Evolutionary conservation across 2,113 vertebrate genomes (phyloP).

Genomic region (Xenopus laevis): DNA sequence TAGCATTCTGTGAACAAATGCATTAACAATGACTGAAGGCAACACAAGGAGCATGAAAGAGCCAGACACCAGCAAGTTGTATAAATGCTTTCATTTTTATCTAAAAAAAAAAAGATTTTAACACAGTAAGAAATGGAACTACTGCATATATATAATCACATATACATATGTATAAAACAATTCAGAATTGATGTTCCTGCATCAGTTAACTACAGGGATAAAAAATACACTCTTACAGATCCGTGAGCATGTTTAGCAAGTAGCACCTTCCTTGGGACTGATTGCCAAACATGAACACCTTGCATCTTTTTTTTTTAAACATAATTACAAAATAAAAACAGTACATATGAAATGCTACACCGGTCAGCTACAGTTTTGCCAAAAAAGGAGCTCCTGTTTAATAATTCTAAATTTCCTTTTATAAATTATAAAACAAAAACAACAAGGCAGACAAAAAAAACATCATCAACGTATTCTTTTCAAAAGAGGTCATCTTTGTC

Average conservation of each 20-base stretch:
- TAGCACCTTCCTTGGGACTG: not conserved
- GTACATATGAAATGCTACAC: conserved; percentile 41
- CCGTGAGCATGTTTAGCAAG: not conserved
- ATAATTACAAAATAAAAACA: conserved; percentile 8
- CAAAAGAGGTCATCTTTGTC: not conserved
- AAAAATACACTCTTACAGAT: conserved; percentile 8
- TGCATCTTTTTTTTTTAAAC: not conserved
- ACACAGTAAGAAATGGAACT: conserved; percentile 22
- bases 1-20: no score
- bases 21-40: no score
- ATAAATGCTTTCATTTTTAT: conserved; percentile 43
- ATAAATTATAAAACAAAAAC: conserved; percentile 29
- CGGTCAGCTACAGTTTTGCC: conserved; percentile 23
- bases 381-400: not conserved
- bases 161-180: conserved; percentile 41
- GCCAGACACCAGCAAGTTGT: not conserved
- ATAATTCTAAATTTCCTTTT: not conserved
- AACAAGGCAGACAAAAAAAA: not conserved
- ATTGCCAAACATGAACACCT: not conserved
- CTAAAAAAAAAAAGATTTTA: conserved; percentile 13
- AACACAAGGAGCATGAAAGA: no score
- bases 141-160: conserved; percentile 24
- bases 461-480: conserved; percentile 7
- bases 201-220: conserved; percentile 39
- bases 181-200: conserved; percentile 42